phyloP scores from a whole-genome alignment of 2,113 vertebrate species.

The Gyps fulvus region DNA sequence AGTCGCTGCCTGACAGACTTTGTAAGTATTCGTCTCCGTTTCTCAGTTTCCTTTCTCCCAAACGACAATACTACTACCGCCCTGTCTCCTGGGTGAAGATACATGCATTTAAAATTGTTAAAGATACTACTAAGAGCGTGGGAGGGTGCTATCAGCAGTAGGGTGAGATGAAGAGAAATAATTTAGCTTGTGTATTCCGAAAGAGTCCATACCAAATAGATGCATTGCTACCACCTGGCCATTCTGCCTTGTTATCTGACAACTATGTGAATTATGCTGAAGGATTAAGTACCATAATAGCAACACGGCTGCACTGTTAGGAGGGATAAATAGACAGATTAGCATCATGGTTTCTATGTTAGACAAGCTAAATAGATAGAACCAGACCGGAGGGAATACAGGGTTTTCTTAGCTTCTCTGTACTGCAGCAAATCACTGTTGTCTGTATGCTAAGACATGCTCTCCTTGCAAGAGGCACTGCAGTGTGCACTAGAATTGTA shows the following conservation, averaged over 20 bases:
- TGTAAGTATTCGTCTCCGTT: fast-evolving
- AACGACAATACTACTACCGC: fast-evolving
- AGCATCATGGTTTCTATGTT: slow-evolving; percentile 11
- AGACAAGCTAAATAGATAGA: slow-evolving; percentile 43
- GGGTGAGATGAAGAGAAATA: neutral
- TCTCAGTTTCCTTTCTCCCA: neutral
- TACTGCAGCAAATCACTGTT: neutral
- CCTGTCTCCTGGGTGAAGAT: neutral
- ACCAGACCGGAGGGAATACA: slow-evolving; percentile 18
- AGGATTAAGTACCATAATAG: slow-evolving; percentile 44
- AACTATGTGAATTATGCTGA: slow-evolving; percentile 25
- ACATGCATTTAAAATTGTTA: neutral
- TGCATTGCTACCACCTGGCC: slow-evolving; percentile 25
- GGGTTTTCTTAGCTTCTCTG: neutral
- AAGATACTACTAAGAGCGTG: neutral
- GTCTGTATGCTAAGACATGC: neutral
- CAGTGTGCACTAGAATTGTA: neutral
- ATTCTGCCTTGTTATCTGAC: slow-evolving; percentile 28
- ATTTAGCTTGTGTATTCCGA: neutral
- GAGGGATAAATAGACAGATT: slow-evolving; percentile 44
- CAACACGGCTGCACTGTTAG: slow-evolving; percentile 34
- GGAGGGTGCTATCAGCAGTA: neutral
- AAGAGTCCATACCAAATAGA: neutral
- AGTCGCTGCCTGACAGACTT: neutral
- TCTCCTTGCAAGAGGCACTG: neutral